phyloP scores from a whole-genome alignment of 2,113 vertebrate genomes.

The Lichenostomus cassidix region DNA sequence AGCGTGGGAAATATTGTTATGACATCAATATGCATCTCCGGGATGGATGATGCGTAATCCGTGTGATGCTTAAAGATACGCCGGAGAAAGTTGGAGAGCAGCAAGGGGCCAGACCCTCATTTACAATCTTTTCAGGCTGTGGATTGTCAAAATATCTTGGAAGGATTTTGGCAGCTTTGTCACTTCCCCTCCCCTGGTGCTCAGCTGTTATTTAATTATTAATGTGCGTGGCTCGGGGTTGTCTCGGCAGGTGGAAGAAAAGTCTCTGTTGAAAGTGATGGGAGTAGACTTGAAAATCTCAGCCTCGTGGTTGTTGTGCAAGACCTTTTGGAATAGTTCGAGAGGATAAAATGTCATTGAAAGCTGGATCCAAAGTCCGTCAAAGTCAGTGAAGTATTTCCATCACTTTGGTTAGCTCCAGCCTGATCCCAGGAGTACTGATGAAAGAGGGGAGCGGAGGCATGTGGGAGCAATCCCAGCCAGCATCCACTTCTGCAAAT shows the following conservation, averaged over 20 bases:
- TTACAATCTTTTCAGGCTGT: conserved; percentile 59
- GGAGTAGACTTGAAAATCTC: conserved; percentile 13
- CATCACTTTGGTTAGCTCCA: background rate
- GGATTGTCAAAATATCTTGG: conserved; percentile 59
- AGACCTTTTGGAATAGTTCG: background rate
- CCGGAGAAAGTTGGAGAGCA: conserved; percentile 20
- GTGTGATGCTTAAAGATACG: conserved; percentile 41
- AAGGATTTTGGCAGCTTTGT: conserved; percentile 62
- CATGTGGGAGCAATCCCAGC: background rate
- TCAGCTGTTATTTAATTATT: conserved; percentile 63
- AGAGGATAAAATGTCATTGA: background rate
- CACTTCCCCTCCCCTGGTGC: conserved; percentile 52
- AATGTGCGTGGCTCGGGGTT: background rate
- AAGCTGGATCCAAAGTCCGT: background rate
- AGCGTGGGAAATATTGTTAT: background rate
- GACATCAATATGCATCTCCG: conserved; percentile 43
- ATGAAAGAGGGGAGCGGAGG: background rate
- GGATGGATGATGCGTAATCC: conserved; percentile 42
- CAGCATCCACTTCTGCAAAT: background rate
- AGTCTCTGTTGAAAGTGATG: conserved; percentile 39
- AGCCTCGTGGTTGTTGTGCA: background rate
- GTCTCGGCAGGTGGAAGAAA: conserved; percentile 21
- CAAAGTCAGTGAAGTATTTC: background rate
- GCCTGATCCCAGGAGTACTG: background rate
- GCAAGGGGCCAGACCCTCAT: conserved; percentile 43